A percentile compares a stretch with the other conserved stretches of the same genome.
Conservation (phyloP, 2,113 vertebrate species). For the Solea senegalensis region DNA sequence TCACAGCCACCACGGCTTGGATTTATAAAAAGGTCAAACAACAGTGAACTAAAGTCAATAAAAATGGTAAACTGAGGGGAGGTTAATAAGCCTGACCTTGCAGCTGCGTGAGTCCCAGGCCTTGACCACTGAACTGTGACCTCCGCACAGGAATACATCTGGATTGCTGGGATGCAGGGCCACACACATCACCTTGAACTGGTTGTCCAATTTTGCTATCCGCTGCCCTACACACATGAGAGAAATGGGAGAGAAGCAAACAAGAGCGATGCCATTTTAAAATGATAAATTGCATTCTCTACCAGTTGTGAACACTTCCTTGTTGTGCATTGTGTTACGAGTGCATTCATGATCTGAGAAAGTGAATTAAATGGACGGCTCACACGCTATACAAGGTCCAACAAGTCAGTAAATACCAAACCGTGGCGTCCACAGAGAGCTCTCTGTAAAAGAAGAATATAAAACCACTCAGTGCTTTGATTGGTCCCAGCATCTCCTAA, state of each 20-base stretch:
- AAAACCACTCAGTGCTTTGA: too few relatives aligned
- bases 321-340: too few relatives aligned
- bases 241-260: neutral
- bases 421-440: too few relatives aligned
- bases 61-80: slow-evolving; percentile 37
- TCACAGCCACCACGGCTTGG: neutral
- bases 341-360: too few relatives aligned
- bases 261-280: neutral
- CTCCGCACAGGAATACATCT: slow-evolving; percentile 89
- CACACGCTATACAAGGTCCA: too few relatives aligned
- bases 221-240: slow-evolving; percentile 81
- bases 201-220: slow-evolving; percentile 82
- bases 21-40: slow-evolving; percentile 36
- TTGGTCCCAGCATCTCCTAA: too few relatives aligned
- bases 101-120: slow-evolving; percentile 91
- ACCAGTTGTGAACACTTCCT: too few relatives aligned
- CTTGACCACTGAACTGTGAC: slow-evolving; percentile 90
- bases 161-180: slow-evolving; percentile 86
- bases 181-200: slow-evolving; percentile 87
- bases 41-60: slow-evolving; percentile 37
- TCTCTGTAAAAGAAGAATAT: too few relatives aligned
- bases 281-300: too few relatives aligned
- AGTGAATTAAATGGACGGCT: too few relatives aligned
- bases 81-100: slow-evolving; percentile 84
- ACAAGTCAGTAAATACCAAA: too few relatives aligned